Percentiles rank a stretch among this genome's conserved stretches.
phyloP scores from a whole-genome alignment of 2,888 invertebrate genomes.

The Drosophila helvetica region DNA sequence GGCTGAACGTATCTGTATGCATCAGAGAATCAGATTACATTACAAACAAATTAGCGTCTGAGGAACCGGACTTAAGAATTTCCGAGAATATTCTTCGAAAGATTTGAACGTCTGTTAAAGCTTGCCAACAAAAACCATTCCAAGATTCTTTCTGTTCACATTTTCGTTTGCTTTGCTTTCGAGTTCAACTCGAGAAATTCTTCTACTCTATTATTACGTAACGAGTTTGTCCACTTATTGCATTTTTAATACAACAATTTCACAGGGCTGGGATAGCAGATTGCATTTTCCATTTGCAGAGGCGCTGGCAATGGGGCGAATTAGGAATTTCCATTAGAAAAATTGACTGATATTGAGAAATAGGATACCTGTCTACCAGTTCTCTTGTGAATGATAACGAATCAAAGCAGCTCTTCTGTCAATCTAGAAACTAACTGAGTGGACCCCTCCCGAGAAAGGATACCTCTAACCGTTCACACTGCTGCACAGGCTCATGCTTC shows the following conservation, averaged over 20 bases:
- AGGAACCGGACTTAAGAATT: neutral
- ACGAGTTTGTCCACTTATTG: conserved; percentile 81
- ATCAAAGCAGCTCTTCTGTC: neutral
- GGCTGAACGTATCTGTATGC: too few species aligned
- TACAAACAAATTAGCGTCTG: too few species aligned
- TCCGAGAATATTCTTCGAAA: neutral
- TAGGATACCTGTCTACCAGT: too few species aligned
- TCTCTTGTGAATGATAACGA: too few species aligned
- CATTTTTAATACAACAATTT: conserved; percentile 66
- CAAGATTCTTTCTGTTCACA: neutral
- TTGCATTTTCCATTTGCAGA: conserved; percentile 14
- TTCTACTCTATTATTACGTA: conserved; percentile 27
- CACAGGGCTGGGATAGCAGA: neutral
- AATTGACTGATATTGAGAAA: too few species aligned
- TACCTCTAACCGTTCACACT: too few species aligned
- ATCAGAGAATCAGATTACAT: too few species aligned
- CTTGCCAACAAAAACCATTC: neutral
- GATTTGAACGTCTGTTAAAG: neutral
- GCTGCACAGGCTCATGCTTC: neutral
- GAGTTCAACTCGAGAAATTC: conserved; percentile 6
- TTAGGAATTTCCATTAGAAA: neutral
- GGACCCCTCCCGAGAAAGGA: neutral
- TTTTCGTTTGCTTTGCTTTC: neutral
- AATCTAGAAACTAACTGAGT: neutral
- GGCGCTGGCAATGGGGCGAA: neutral